These are phyloP conservation scores for Rhynchonycteris naso DNA, from an alignment of 2,797 vertebrate genomes.

Conservation along the genomic window DNA sequence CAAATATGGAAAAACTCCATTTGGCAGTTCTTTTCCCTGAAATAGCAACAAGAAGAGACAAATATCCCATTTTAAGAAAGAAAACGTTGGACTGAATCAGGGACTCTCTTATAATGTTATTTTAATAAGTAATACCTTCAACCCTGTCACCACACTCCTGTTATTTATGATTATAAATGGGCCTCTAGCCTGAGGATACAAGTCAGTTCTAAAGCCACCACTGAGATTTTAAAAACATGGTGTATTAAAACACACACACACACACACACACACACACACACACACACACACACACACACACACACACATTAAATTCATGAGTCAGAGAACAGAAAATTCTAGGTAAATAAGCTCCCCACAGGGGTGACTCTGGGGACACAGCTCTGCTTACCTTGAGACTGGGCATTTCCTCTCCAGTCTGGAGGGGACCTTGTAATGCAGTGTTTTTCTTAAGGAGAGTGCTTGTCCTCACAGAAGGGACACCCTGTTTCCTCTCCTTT, in stretches of 20 bases:
- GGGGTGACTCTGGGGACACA: neutral
- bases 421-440: neutral
- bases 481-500: neutral
- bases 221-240: neutral
- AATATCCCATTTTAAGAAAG: constrained; percentile 33
- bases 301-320: neutral
- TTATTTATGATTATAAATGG: neutral
- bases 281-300: too few species aligned
- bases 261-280: too few species aligned
- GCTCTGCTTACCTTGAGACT: neutral
- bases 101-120: neutral
- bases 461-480: neutral
- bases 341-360: neutral
- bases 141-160: neutral
- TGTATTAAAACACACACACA: neutral
- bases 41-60: constrained; percentile 40
- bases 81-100: neutral
- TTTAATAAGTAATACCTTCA: constrained; percentile 27
- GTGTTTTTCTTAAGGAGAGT: neutral
- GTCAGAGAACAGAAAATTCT: constrained; percentile 35
- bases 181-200: neutral
- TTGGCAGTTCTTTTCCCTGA: constrained; percentile 51
- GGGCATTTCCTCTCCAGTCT: neutral
- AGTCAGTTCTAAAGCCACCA: neutral
- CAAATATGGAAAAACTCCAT: constrained; percentile 62